Percentiles rank a stretch among this genome's conserved stretches.
Evolutionary conservation across 1,140 invertebrate species (phyloP).

Genomic region (Trachymyrmex septentrionalis): DNA sequence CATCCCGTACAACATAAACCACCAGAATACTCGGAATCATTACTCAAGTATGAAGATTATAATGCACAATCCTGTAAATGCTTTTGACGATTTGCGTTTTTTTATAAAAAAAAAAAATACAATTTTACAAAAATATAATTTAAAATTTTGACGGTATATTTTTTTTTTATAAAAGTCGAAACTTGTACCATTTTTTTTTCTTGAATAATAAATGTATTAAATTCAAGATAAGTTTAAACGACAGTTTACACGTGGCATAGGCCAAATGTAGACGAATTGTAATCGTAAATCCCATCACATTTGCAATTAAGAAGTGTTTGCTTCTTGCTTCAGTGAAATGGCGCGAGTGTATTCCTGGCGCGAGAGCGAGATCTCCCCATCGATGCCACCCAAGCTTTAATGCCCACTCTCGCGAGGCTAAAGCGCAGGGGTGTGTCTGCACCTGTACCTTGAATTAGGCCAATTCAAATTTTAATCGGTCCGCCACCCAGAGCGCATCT

Average conservation of each 20-base stretch:
- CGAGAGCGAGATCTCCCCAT: constrained; percentile 40
- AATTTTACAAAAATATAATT: no score
- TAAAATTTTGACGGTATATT: background rate
- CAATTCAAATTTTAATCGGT: constrained; percentile 71
- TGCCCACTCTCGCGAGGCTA: constrained; percentile 50
- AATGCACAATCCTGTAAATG: background rate
- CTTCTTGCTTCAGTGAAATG: constrained; percentile 21
- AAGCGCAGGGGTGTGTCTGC: constrained; percentile 61
- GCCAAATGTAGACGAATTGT: background rate
- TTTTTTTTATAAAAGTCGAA: background rate
- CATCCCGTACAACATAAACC: constrained; percentile 34
- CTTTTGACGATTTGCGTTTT: background rate
- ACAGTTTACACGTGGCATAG: background rate
- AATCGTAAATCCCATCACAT: constrained; percentile 8
- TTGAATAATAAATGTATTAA: background rate
- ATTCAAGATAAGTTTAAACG: background rate
- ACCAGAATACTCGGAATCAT: background rate
- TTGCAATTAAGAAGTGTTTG: constrained; percentile 37
- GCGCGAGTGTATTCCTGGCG: constrained; percentile 29
- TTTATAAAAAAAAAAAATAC: no score
- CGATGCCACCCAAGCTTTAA: constrained; percentile 61
- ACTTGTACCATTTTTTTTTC: background rate
- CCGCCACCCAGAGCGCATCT: constrained; percentile 68
- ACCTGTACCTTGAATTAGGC: constrained; percentile 71
- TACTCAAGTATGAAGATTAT: constrained; percentile 7